A percentile compares a stretch with the other conserved stretches of the same genome.
These are phyloP conservation scores for Tachysurus vachellii DNA, from an alignment of 2,113 vertebrate genomes.

Conservation along the genomic window DNA sequence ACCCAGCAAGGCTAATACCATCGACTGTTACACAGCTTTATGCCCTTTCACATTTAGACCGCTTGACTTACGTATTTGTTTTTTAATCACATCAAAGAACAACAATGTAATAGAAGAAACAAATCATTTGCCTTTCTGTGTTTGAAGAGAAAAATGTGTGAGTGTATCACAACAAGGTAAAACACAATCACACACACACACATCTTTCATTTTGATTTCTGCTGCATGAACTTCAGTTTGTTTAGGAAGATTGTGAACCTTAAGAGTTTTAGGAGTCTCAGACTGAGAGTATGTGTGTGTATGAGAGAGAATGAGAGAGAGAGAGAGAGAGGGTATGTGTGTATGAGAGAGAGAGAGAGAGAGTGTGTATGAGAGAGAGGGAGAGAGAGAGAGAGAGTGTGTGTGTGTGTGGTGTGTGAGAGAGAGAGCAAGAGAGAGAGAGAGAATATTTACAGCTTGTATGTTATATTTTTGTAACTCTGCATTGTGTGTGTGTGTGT, in stretches of 20 bases:
- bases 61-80: background rate
- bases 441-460: background rate
- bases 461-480: constrained; percentile 12
- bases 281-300: background rate
- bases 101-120: background rate
- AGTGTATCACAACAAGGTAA: background rate
- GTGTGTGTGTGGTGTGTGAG: background rate
- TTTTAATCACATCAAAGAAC: background rate
- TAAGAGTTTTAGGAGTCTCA: background rate
- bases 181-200: constrained; percentile 11
- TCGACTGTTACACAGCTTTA: background rate
- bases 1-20: background rate
- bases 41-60: background rate
- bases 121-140: background rate
- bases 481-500: background rate
- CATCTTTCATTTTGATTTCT: background rate
- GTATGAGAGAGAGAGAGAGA: background rate
- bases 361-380: background rate
- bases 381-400: background rate
- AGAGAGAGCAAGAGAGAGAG: background rate
- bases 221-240: background rate
- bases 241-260: background rate
- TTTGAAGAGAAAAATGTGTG: background rate
- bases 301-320: background rate
- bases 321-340: background rate